Base-by-base conservation (phyloP, 2,113 vertebrate genomes). In the Chionodraco myersi region DNA sequence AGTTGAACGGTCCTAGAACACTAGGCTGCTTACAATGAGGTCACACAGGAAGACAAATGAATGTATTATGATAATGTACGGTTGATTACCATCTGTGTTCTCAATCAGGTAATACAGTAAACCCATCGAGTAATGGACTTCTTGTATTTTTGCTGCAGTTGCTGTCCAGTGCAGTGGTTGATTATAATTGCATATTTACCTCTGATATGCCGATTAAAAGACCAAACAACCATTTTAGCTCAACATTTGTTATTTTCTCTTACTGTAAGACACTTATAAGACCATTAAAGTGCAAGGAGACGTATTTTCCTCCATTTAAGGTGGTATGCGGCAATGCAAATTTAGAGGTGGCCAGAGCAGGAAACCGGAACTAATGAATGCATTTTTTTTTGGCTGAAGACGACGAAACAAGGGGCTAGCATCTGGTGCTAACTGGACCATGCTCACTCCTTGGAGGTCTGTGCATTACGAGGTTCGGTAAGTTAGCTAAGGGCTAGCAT, bases 361-460 rank as follows among this genome's bases (percentile, higher is more conserved):
- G 36, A 64, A 79, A 88, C 88, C 72, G 74, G 87, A 92, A 92
- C 81, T 88, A 91, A 93, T 88, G 75, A 56, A 78, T 79, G 80
- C 84, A 85, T 80, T 67, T 90, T 71, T 86, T 82, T 92, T 91
- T 88, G 91, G 88, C 91, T 88, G 86, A 88, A 88, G 91, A 90
- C 78, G 75, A 77, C 88, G 70, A 73, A 86, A 84, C 86, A 86
- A 89, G 89, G 91, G 84, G 89, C 92, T 91, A 93, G 90, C 91
- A 92, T 94, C 94, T 95, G 94, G 92, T 94, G 94, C 91, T 93
- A 93, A 94, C 92, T 94, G 93, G 93, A 94, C 93, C 94, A 94
- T 93, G 90, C 82, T 89, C 72, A 66, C 87, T 93, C 93, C 93
- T 94, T 87, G 77, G 92, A 94, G 93, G 89, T 86, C 80, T 91